Conservation (phyloP, 2,888 invertebrate species). For the Eristalis tenax region DNA sequence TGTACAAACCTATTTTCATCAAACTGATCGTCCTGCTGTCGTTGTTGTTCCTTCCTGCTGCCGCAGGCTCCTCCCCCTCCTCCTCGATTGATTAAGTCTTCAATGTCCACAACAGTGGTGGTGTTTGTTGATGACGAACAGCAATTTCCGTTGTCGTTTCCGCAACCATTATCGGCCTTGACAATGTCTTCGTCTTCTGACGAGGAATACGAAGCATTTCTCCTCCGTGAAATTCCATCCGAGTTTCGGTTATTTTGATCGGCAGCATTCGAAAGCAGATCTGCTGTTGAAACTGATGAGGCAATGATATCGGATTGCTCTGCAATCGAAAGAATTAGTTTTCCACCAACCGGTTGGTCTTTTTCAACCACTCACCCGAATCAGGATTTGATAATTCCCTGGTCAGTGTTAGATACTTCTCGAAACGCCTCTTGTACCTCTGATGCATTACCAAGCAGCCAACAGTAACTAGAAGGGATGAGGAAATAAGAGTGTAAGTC, state of each 20-base stretch:
- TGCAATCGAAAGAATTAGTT: conserved; percentile 34
- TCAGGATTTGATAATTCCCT: conserved; percentile 83
- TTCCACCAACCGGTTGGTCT: neutral
- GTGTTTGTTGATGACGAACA: conserved; percentile 76
- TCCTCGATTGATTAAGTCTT: conserved; percentile 83
- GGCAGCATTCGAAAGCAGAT: conserved; percentile 76
- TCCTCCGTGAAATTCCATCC: conserved; percentile 73
- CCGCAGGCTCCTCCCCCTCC: conserved; percentile 58
- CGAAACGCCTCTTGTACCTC: conserved; percentile 87
- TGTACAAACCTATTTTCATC: conserved; percentile 62
- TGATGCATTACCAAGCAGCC: conserved; percentile 92
- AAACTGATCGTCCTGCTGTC: conserved; percentile 64
- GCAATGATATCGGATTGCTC: conserved; percentile 75
- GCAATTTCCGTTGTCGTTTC: conserved; percentile 77
- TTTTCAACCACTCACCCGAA: conserved; percentile 75
- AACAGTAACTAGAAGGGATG: conserved; percentile 85
- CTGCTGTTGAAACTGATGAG: conserved; percentile 79
- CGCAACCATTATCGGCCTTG: conserved; percentile 74
- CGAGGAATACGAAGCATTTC: conserved; percentile 78
- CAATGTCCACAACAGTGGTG: conserved; percentile 84
- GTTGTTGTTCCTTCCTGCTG: conserved; percentile 43
- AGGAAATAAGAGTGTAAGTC: neutral
- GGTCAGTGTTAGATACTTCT: conserved; percentile 85
- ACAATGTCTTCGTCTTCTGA: conserved; percentile 79
- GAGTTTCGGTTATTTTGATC: conserved; percentile 67